These are phyloP conservation scores for Cephus nigrinus DNA, from an alignment of 2,888 invertebrate species.

Conservation along the genomic window DNA sequence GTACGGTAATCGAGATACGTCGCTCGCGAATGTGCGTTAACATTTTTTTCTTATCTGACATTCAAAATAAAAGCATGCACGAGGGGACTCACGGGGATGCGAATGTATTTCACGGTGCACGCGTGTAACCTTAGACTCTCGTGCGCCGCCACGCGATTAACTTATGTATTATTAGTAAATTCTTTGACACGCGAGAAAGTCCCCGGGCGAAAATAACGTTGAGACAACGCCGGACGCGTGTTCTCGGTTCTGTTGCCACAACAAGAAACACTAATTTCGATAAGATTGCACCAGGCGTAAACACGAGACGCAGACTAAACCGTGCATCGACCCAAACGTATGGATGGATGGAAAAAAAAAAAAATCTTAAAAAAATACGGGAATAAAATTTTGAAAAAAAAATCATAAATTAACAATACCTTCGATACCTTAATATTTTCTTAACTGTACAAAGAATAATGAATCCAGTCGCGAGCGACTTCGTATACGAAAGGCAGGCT, in stretches of 20 bases:
- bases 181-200: constrained; percentile 28
- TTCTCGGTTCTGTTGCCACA: constrained; percentile 34
- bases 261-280: constrained; percentile 30
- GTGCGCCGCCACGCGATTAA: neutral
- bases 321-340: neutral
- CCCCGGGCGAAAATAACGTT: neutral
- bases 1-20: neutral
- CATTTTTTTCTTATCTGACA: neutral
- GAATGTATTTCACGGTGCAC: constrained; percentile 19
- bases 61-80: neutral
- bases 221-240: constrained; percentile 38
- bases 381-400: neutral
- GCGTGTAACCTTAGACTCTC: constrained; percentile 23
- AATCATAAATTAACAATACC: neutral
- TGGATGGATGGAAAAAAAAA: neutral
- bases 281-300: constrained; percentile 28
- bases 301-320: neutral
- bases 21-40: neutral
- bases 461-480: neutral
- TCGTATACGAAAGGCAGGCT: neutral
- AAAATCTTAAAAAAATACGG: neutral
- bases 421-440: neutral
- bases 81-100: constrained; percentile 1
- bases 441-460: neutral
- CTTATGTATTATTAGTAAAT: constrained; percentile 26